A percentile compares a stretch with the other conserved stretches of the same genome.
phyloP scores from a whole-genome alignment of 2,888 invertebrate species.

The Biston betularia region DNA sequence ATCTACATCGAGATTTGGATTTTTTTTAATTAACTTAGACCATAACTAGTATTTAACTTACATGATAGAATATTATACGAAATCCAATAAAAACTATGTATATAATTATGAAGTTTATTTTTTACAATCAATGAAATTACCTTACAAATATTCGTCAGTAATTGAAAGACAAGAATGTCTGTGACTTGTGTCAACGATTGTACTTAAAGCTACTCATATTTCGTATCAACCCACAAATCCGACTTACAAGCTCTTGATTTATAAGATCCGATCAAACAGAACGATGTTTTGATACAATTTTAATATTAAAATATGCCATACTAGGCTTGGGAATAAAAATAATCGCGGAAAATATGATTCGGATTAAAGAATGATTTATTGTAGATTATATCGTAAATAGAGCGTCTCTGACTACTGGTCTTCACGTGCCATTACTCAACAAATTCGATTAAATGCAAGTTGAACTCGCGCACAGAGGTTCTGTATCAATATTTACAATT shows the following conservation, averaged over 20 bases:
- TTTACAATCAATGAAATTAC: too few relatives aligned
- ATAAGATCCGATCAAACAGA: conserved; percentile 31
- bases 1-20: too few relatives aligned
- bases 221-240: conserved; percentile 30
- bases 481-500: too few relatives aligned
- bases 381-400: conserved; percentile 26
- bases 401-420: conserved; percentile 34
- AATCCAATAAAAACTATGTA: too few relatives aligned
- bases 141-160: neutral
- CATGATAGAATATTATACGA: too few relatives aligned
- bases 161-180: neutral
- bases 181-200: neutral
- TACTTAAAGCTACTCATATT: conserved; percentile 17
- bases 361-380: conserved; percentile 14
- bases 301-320: conserved; percentile 33
- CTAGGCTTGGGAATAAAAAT: conserved; percentile 9
- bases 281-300: conserved; percentile 45
- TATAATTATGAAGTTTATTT: too few relatives aligned
- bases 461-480: too few relatives aligned
- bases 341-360: conserved; percentile 16
- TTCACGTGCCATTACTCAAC: neutral
- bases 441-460: too few relatives aligned
- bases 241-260: conserved; percentile 39
- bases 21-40: too few relatives aligned
- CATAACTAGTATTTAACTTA: too few relatives aligned